Base-by-base conservation (phyloP, 2,797 vertebrate genomes). In the Cephalopachus bancanus region DNA sequence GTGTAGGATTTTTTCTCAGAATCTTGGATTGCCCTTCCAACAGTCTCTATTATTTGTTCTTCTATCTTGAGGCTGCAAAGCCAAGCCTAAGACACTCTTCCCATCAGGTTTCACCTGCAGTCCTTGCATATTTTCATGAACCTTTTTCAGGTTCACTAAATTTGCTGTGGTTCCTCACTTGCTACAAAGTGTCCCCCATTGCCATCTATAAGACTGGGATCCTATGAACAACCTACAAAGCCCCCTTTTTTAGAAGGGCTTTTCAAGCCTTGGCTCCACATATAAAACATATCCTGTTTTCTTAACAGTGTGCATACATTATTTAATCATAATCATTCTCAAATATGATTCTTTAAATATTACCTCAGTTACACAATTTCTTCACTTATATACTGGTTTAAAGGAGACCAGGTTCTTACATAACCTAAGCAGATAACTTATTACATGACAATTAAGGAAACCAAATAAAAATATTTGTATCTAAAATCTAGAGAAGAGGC, bases 251-350 rank as follows among this genome's bases (percentile, higher is more conserved):
- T 37, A 37, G 37, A 37, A 16, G 37, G 16, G 10, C 4, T 59
- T 62, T 37, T 16, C 71, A 91, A 11, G 37, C 4, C 33, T 74
- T 78, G 33, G 5, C 9, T 57, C 8, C 16, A 26, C 15, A 14
- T 24, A 20, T 28, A 59, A 74, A 83, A 74, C n/a, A 8, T 79
- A 88, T 10, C 12, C 3, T 0, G 64, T 80, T 83, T 79, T 76
- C 44, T 95, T 57, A 81, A n/a, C 30, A 91, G 44, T 37, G 37
- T 10, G 30, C 26, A n/a, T 88, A 33, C 16, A 9, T 74, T 74
- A 74, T 8, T 93, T 55, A 89, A 74, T 91, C 10, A 84, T 10
- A 89, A 55, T 75, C 12, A 93, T 10, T 84, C 22, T 91, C 71
- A 79, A 83, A 44, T 74, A 64, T 37, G 3, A 24, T 83, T 30